These are phyloP conservation scores for Ernsta delagoae DNA, from an alignment of 2,888 invertebrate species.

Conservation along the genomic window DNA sequence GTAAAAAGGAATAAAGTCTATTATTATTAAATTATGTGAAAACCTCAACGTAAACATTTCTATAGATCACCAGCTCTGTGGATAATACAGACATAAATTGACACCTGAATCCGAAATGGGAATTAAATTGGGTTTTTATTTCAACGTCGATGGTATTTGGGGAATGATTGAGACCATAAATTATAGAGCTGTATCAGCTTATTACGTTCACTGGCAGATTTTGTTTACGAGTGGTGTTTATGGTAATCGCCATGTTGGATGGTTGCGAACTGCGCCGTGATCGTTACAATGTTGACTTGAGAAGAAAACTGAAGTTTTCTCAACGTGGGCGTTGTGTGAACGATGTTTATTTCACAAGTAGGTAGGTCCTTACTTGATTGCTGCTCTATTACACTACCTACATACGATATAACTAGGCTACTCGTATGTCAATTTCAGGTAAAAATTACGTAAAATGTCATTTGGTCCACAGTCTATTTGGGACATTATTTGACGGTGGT, in stretches of 20 bases:
- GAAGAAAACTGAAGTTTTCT: slow-evolving; percentile 44
- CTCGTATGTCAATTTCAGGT: no score
- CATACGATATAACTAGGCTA: no score
- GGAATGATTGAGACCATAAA: slow-evolving; percentile 39
- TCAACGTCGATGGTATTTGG: slow-evolving; percentile 38
- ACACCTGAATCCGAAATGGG: slow-evolving; percentile 43
- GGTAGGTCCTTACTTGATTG: no score
- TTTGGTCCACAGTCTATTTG: no score
- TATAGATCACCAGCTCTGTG: slow-evolving; percentile 9
- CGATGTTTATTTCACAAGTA: no score
- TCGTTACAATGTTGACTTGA: slow-evolving; percentile 44
- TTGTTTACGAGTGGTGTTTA: slow-evolving; percentile 45
- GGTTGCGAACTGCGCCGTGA: slow-evolving; percentile 14
- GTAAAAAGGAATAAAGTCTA: not conserved
- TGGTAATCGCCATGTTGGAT: slow-evolving; percentile 43
- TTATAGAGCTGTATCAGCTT: slow-evolving; percentile 40
- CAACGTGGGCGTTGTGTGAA: no score
- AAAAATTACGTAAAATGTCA: no score
- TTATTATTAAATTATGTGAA: not conserved
- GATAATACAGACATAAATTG: slow-evolving; percentile 45
- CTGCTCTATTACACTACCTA: no score
- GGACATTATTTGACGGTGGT: no score
- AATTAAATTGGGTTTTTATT: slow-evolving; percentile 33
- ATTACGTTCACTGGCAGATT: slow-evolving; percentile 42
- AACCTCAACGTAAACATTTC: not conserved